phyloP scores from a whole-genome alignment of 2,888 invertebrate genomes.

The Polyommatus iphigenia region DNA sequence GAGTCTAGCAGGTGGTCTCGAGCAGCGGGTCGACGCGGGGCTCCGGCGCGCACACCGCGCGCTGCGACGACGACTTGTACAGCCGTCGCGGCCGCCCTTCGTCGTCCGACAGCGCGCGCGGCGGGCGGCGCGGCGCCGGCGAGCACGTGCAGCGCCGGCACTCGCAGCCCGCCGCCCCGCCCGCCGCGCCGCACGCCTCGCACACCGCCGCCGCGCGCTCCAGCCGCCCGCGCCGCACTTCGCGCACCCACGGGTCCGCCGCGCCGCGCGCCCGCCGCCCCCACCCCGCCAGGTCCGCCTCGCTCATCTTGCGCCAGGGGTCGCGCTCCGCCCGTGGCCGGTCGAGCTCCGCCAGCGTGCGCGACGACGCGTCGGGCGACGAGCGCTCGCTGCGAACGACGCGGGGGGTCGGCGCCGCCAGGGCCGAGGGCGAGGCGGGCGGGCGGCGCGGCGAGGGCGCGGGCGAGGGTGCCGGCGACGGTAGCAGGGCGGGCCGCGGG shows the following conservation, averaged over 20 bases:
- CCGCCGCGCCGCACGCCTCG: constrained; percentile 42
- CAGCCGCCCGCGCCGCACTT: constrained; percentile 20
- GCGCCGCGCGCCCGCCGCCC: constrained; percentile 34
- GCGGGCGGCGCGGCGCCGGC: constrained; percentile 43
- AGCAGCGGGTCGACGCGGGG: constrained; percentile 61
- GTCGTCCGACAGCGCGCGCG: constrained; percentile 56
- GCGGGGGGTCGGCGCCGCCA: constrained; percentile 38
- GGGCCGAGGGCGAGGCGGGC: constrained; percentile 45
- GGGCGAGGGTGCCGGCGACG: constrained; percentile 49
- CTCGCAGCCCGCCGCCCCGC: constrained; percentile 28
- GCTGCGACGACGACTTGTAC: constrained; percentile 40
- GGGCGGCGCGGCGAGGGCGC: constrained; percentile 57
- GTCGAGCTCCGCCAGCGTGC: constrained; percentile 44
- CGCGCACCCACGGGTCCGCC: constrained; percentile 44
- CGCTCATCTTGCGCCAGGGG: constrained; percentile 68
- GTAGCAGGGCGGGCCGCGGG: constrained; percentile 55
- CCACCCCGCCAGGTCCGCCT: constrained; percentile 48
- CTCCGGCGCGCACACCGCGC: constrained; percentile 48
- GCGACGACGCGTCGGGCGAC: constrained; percentile 42
- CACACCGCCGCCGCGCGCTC: constrained; percentile 41
- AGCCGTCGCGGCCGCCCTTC: constrained; percentile 43
- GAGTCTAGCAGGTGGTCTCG: constrained; percentile 66
- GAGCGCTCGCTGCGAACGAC: constrained; percentile 44
- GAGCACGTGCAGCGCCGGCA: constrained; percentile 37
- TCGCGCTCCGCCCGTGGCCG: constrained; percentile 48